phyloP scores from a whole-genome alignment of 2,113 vertebrate genomes.

The Cacatua alba region DNA sequence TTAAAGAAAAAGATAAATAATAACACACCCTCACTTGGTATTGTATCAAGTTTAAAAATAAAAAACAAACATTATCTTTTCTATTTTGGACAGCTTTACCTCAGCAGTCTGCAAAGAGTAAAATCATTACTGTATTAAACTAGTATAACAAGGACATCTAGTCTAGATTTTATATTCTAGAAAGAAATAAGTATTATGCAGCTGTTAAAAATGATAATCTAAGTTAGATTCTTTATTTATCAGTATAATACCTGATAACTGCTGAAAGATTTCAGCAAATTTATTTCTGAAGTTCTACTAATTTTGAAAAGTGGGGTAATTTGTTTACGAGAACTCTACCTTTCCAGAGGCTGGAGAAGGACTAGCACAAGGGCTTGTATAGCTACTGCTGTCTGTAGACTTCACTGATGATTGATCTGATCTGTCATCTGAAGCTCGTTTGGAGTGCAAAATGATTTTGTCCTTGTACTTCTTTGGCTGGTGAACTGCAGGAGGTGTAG shows the following conservation, averaged over 20 bases:
- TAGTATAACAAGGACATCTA: neutral
- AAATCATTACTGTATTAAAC: neutral
- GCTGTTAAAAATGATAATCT: neutral
- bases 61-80: neutral
- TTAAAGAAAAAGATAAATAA: neutral
- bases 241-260: neutral
- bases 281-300: neutral
- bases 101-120: neutral
- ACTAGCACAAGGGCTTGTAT: slow-evolving; percentile 77
- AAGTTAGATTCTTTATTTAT: neutral
- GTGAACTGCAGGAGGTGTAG: slow-evolving; percentile 49
- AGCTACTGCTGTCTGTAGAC: slow-evolving; percentile 73
- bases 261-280: neutral
- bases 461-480: slow-evolving; percentile 74
- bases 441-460: slow-evolving; percentile 65
- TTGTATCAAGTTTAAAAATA: neutral
- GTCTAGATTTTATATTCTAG: neutral
- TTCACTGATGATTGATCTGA: slow-evolving; percentile 75
- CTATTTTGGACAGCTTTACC: neutral
- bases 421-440: slow-evolving; percentile 70
- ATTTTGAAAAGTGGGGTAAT: neutral
- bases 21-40: neutral
- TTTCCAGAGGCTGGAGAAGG: slow-evolving; percentile 77
- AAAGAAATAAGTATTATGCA: neutral
- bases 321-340: slow-evolving; percentile 66